phyloP scores from a whole-genome alignment of 2,113 vertebrate species.

The Calypte anna region DNA sequence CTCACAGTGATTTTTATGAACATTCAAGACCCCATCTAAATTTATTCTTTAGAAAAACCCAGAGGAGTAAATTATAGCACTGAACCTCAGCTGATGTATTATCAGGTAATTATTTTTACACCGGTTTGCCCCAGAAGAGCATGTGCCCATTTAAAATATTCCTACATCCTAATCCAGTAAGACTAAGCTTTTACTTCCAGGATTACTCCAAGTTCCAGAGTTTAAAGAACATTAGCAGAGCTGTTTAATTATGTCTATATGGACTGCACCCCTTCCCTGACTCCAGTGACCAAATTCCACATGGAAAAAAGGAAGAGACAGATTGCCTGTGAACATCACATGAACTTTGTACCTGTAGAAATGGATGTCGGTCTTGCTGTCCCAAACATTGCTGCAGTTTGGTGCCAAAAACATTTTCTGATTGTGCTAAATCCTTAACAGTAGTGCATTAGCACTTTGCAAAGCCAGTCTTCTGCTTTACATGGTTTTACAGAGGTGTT shows the following conservation, averaged over 20 bases:
- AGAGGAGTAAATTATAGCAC: neutral
- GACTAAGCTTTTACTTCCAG: neutral
- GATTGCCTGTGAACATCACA: neutral
- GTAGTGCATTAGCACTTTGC: accelerated
- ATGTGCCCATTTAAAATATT: neutral
- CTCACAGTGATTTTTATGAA: neutral
- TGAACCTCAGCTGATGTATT: too few relatives aligned
- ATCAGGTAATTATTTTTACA: neutral
- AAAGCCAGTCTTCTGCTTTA: neutral
- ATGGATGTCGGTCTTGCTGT: neutral
- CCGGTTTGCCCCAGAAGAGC: neutral
- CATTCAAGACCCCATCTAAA: neutral
- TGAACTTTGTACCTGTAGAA: neutral
- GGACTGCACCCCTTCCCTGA: neutral
- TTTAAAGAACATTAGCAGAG: neutral
- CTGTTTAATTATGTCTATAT: neutral
- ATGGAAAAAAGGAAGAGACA: neutral
- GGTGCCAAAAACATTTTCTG: neutral
- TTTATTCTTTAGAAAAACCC: neutral
- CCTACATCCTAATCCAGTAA: neutral
- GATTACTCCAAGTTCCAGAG: neutral
- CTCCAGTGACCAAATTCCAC: neutral
- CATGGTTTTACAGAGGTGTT: neutral
- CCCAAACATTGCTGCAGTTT: neutral
- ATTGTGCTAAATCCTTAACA: neutral